A percentile compares a stretch with the other conserved stretches of the same genome.
phyloP scores from a whole-genome alignment of 2,888 invertebrate genomes.

The Cistogaster globosa region DNA sequence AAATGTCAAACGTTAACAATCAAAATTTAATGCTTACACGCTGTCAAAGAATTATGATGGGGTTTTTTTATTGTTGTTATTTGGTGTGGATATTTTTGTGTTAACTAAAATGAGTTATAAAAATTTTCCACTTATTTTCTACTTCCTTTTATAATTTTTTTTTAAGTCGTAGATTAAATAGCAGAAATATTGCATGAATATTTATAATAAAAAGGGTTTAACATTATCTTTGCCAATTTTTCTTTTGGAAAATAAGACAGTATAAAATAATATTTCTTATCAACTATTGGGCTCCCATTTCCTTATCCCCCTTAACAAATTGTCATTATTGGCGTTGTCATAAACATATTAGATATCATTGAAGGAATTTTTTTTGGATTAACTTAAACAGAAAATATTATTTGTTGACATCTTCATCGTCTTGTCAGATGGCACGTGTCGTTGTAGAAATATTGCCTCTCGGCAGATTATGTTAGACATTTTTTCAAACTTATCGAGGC shows the following conservation, averaged over 20 bases:
- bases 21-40: slow-evolving; percentile 70
- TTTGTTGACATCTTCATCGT: slow-evolving; percentile 45
- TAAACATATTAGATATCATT: slow-evolving; percentile 55
- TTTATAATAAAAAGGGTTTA: slow-evolving; percentile 34
- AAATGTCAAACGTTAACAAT: slow-evolving; percentile 68
- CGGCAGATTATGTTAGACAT: background rate
- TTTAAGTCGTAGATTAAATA: slow-evolving; percentile 39
- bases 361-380: slow-evolving; percentile 14
- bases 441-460: background rate
- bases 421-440: slow-evolving; percentile 49
- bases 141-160: background rate
- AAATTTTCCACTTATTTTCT: slow-evolving; percentile 36
- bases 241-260: background rate
- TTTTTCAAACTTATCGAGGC: slow-evolving; percentile 28
- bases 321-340: slow-evolving; percentile 57
- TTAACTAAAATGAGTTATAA: slow-evolving; percentile 36
- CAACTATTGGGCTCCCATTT: background rate
- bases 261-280: background rate
- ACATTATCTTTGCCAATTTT: background rate
- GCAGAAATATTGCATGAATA: slow-evolving; percentile 35
- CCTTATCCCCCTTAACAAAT: slow-evolving; percentile 45
- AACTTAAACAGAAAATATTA: slow-evolving; percentile 8
- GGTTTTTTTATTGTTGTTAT: slow-evolving; percentile 5
- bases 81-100: slow-evolving; percentile 8
- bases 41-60: slow-evolving; percentile 58